These are phyloP conservation scores for Protobothrops flavoviridis DNA, from an alignment of 2,113 vertebrate species.

Conservation along the genomic window DNA sequence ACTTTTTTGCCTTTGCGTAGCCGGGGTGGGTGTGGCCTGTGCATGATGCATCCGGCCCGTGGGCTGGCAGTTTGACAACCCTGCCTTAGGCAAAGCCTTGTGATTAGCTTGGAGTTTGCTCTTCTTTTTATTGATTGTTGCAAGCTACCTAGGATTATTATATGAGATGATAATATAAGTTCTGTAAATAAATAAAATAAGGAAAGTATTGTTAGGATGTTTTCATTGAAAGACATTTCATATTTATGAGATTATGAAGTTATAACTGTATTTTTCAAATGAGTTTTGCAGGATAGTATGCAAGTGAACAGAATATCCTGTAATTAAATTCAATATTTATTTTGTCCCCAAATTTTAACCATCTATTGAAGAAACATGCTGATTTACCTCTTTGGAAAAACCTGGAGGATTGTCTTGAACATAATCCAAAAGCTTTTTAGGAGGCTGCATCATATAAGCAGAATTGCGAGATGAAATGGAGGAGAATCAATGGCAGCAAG, in stretches of 20 bases:
- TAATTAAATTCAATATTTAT: slow-evolving; percentile 42
- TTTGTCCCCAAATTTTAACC: slow-evolving; percentile 53
- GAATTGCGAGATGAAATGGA: slow-evolving; percentile 86
- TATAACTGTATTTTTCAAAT: slow-evolving; percentile 44
- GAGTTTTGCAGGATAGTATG: neutral
- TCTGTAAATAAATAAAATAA: neutral
- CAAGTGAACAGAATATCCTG: neutral
- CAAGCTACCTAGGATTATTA: neutral
- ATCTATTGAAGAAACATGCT: slow-evolving; percentile 67
- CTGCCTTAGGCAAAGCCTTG: neutral
- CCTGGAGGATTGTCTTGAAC: slow-evolving; percentile 90
- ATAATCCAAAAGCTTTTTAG: slow-evolving; percentile 99
- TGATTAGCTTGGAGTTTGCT: neutral
- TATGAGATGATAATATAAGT: neutral
- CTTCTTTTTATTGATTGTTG: neutral
- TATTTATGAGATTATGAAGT: slow-evolving; percentile 52
- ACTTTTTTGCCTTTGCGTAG: too few species aligned
- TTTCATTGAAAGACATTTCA: neutral
- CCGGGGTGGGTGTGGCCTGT: too few species aligned
- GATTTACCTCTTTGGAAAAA: slow-evolving; percentile 91
- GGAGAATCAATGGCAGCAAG: slow-evolving; percentile 89
- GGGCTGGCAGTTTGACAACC: too few species aligned
- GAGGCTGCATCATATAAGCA: slow-evolving; percentile 90
- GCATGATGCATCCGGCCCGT: too few species aligned
- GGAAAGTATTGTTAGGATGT: neutral